Base-by-base conservation (phyloP, 2,113 vertebrate genomes). In the Aspidoscelis tigris region DNA sequence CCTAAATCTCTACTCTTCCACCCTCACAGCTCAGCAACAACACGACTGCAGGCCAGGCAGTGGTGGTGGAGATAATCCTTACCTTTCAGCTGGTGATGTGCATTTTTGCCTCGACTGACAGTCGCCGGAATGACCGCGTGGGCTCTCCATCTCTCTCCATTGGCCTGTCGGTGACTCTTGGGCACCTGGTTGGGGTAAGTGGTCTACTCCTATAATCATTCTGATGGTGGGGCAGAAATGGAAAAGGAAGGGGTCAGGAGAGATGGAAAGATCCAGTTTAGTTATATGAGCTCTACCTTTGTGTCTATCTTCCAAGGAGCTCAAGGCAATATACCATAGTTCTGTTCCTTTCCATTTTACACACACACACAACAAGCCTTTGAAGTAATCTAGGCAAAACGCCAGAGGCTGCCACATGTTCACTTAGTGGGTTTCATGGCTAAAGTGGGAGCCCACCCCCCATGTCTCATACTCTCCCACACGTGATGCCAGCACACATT, bases 111-210 rank as follows among this genome's bases (percentile, higher is more conserved):
- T 95, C 96, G 55, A 95, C 96, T 0, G 96, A 95, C 89, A 83
- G 90, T 68, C 94, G 95, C 61, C 94, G 96, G 65, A 92, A 69
- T 0, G 87, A 93, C 85, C 89, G 78, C 0, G 89, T 95, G 78
- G 93, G 96, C 76, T 94, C 96, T 39, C 96, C 96, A 0, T 89
- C 94, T 0, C 82, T 96, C 20, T 96, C 96, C 90, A 96, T 96
- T 0, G 96, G 96, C 70, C 89, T 97, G 76, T 97, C 96, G 0
- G 96, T 97, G 22, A 94, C 95, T 0, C 71, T 97, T 58, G 96
- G 97, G 61, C 96, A 97, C 89, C 94, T 97, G 26, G 92, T 96
- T 47, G 97, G 96, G 92, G 97, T 97, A 92, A 96, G 92, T 88
- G 55, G 74, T 69, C 33, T 20, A 44, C 55, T 61, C 0, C n/a